Evolutionary conservation across 2,797 vertebrate species (phyloP).

Genomic region (Poeciliopsis paucimaculata): DNA sequence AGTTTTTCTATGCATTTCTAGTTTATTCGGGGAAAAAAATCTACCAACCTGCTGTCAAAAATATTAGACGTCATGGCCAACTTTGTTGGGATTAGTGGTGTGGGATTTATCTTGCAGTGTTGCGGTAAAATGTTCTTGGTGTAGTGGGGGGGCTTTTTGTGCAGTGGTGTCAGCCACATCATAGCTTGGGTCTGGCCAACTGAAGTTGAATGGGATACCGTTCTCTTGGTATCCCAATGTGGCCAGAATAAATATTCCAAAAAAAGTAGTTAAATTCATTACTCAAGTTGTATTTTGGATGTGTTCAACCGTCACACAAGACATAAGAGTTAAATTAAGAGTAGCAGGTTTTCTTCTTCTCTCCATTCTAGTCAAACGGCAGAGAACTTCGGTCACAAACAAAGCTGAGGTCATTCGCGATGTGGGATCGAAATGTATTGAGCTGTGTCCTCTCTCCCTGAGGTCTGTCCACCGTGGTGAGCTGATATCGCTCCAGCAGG

Average conservation of each 20-base stretch:
- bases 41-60: not conserved
- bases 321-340: not conserved
- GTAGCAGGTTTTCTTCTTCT: not conserved
- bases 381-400: constrained; percentile 25
- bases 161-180: too few relatives aligned
- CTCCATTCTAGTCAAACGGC: not conserved
- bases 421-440: constrained; percentile 25
- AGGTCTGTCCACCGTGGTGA: too few relatives aligned
- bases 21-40: not conserved
- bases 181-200: too few relatives aligned
- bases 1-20: not conserved
- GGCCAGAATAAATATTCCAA: not conserved
- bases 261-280: not conserved
- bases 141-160: too few relatives aligned
- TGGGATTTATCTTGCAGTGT: not conserved
- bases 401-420: constrained; percentile 31
- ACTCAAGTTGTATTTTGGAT: not conserved
- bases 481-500: too few relatives aligned
- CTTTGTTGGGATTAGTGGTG: not conserved
- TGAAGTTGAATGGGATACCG: too few relatives aligned
- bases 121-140: not conserved
- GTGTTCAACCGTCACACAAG: not conserved
- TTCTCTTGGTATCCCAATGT: not conserved
- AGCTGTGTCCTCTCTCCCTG: not conserved
- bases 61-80: not conserved